Conservation (phyloP, 23 tunicate genomes). For the Pegea sp. region DNA sequence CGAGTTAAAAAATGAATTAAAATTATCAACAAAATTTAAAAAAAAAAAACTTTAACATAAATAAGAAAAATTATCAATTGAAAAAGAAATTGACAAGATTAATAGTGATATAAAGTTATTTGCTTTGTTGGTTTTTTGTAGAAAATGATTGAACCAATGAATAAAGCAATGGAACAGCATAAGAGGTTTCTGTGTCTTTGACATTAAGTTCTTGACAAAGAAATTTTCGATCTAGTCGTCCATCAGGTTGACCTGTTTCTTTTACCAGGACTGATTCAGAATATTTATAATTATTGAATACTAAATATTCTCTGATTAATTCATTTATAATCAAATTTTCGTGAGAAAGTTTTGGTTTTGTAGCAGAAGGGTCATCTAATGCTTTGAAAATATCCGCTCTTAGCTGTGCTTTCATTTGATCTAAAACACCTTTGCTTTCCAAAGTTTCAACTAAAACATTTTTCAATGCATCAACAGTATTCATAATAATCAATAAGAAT, state of each 20-base stretch:
- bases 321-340: conserved; percentile 80
- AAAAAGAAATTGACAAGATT: neutral
- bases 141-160: conserved; percentile 12
- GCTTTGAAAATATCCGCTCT: conserved; percentile 71
- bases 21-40: neutral
- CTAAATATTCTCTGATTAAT: conserved; percentile 67
- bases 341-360: conserved; percentile 47
- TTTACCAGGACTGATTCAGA: conserved; percentile 73
- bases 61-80: too few species aligned
- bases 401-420: conserved; percentile 43
- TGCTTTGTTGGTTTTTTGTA: neutral
- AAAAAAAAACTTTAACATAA: too few species aligned
- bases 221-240: conserved; percentile 49
- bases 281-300: conserved; percentile 68
- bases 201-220: conserved; percentile 71
- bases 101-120: neutral
- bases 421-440: conserved; percentile 48
- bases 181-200: conserved; percentile 10
- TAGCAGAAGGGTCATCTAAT: conserved; percentile 28
- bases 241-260: conserved; percentile 72
- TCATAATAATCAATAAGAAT: too few species aligned
- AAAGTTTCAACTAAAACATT: conserved; percentile 40
- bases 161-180: conserved; percentile 56
- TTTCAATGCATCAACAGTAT: conserved; percentile 67
- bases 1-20: neutral